phyloP scores from a whole-genome alignment of 2,888 invertebrate species.

The Cephus pygmeus region DNA sequence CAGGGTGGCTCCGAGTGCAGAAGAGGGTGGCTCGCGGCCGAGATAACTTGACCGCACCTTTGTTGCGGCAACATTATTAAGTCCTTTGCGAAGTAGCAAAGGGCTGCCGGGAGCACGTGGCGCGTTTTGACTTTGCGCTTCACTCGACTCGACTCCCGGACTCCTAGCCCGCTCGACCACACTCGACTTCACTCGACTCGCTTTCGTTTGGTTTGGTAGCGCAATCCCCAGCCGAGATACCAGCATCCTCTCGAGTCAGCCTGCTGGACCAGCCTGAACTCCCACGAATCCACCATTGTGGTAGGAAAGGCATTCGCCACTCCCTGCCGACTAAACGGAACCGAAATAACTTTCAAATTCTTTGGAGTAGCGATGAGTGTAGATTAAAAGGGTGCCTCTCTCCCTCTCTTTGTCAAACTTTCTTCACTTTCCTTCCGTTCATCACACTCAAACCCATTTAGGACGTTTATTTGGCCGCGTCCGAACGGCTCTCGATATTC shows the following conservation, averaged over 20 bases:
- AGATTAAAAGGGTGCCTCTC: slow-evolving; percentile 6
- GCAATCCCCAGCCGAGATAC: too few relatives aligned
- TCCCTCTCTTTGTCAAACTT: neutral
- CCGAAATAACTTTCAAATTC: slow-evolving; percentile 54
- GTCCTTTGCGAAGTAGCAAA: slow-evolving; percentile 44
- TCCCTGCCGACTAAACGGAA: slow-evolving; percentile 30
- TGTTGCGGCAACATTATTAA: slow-evolving; percentile 58
- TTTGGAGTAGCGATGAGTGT: slow-evolving; percentile 14
- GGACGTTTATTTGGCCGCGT: too few relatives aligned
- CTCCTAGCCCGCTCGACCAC: too few relatives aligned
- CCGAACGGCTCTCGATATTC: neutral
- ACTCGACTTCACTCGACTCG: too few relatives aligned
- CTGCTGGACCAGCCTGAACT: too few relatives aligned
- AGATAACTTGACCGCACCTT: slow-evolving; percentile 55
- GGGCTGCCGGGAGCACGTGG: slow-evolving; percentile 10
- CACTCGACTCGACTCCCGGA: too few relatives aligned
- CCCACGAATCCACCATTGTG: too few relatives aligned
- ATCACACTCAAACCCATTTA: too few relatives aligned
- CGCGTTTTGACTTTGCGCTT: neutral
- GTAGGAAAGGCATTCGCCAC: slow-evolving; percentile 19
- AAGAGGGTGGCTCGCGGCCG: slow-evolving; percentile 37
- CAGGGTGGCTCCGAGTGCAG: neutral
- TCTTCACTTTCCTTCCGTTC: neutral
- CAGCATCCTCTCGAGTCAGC: too few relatives aligned
- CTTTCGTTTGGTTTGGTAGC: too few relatives aligned